Percentiles rank a stretch among this genome's conserved stretches.
Evolutionary conservation across 1,140 invertebrate species (phyloP).

Genomic region (Sesamia nonagrioides): DNA sequence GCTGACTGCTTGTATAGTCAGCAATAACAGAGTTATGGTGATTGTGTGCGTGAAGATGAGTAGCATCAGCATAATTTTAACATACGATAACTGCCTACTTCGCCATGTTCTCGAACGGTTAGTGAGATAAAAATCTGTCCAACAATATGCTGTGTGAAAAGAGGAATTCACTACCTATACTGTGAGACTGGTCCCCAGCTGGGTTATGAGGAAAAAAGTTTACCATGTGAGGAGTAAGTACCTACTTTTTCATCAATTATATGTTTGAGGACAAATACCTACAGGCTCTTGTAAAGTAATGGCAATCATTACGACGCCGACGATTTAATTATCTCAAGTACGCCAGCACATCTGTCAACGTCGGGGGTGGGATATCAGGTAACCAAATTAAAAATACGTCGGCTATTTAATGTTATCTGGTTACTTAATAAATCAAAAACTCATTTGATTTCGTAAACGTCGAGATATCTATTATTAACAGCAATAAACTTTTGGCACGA

Average conservation of each 20-base stretch:
- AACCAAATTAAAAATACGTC: slow-evolving; percentile 1
- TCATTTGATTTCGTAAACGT: not conserved
- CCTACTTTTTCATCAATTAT: not conserved
- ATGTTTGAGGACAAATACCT: not conserved
- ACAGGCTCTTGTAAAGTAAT: not conserved
- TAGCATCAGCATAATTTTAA: too few relatives aligned
- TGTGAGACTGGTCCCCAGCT: not conserved
- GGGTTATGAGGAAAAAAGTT: not conserved
- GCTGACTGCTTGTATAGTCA: too few relatives aligned
- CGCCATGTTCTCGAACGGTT: too few relatives aligned
- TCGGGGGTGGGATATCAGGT: not conserved
- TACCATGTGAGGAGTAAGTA: not conserved
- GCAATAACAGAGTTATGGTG: too few relatives aligned
- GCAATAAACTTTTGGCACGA: too few relatives aligned
- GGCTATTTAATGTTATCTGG: not conserved
- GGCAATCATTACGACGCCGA: not conserved
- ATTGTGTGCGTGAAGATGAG: too few relatives aligned
- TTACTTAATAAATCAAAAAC: not conserved
- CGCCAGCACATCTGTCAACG: slow-evolving; percentile 7
- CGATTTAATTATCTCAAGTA: not conserved
- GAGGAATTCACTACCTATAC: not conserved
- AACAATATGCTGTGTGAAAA: not conserved
- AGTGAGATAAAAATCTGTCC: too few relatives aligned
- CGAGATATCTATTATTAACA: not conserved
- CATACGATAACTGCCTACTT: too few relatives aligned